Evolutionary conservation across 2,113 vertebrate species (phyloP), one percentile per base, ranked within the genome.

Genomic region (Gopherus flavomarginatus): DNA sequence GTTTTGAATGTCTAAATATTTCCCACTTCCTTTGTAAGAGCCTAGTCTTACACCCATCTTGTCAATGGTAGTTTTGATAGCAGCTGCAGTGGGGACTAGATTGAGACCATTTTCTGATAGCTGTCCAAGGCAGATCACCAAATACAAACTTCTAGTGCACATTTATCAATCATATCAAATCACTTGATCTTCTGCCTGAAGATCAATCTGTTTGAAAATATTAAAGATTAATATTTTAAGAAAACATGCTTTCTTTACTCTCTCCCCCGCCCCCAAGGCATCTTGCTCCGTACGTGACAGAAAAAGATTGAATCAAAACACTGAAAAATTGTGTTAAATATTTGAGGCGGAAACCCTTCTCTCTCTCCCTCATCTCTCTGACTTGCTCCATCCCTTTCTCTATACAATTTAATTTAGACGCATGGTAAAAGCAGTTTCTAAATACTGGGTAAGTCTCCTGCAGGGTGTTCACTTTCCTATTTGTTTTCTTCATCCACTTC

Each of bases 221-320:
- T 3, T 77, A 86, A 84, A 92, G 42, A 42, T 42, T 42, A 42
- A 4, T 42, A 42, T 42, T 42, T 42, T 42, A 42, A 42, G 11
- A 86, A 84, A 91, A 8, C 4, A 81, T 3, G 3, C 69, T 86
- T 93, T 91, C 27, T 83, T 90, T 83, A 54, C 57, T 95, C 53
- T 93, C 13, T 50, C 38, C 69, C 85, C 95, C 44, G 42, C 22
- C 90, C 87, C 31, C 82, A 89, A 94, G 56, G 35, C 2, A 35
- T n/a, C 77, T 1, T 89, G 80, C 59, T 85, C 92, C 6, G 8
- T 35, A 84, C 84, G 8, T 94, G 56, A 31, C 49, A 90, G 83
- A 50, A 93, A 90, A 10, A 47, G 91, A 89, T 94, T 47, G 91
- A 92, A 96, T 12, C 7, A 94, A 90, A 92, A n/a, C 42, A 47